Evolutionary conservation across 2,113 vertebrate genomes (phyloP).

Genomic region (Oncorhynchus masou): DNA sequence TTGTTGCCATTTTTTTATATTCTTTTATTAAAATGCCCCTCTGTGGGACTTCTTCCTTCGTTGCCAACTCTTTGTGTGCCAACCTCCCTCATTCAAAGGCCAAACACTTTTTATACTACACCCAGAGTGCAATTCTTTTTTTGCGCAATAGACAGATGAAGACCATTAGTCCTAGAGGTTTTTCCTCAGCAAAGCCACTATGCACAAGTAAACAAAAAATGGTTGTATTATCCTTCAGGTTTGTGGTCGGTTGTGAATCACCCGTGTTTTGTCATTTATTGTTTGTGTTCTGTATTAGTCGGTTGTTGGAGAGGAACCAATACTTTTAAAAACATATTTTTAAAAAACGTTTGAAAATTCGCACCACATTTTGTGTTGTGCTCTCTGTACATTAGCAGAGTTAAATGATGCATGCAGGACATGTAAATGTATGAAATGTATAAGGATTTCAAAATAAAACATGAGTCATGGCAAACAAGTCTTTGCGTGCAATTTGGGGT

Average conservation of each 20-base stretch:
- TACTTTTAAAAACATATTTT: background rate
- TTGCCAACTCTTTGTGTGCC: background rate
- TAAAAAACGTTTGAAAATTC: constrained; percentile 13
- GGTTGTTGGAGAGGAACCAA: background rate
- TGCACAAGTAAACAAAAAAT: constrained; percentile 2
- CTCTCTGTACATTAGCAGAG: constrained; percentile 20
- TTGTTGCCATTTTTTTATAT: background rate
- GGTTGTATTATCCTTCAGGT: background rate
- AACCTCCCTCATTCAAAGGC: background rate
- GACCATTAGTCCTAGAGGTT: background rate
- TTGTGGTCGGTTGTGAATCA: background rate
- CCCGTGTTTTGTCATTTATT: background rate
- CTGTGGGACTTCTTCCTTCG: background rate
- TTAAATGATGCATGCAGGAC: constrained; percentile 64
- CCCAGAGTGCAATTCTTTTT: background rate
- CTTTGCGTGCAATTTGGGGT: background rate
- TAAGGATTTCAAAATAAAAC: constrained; percentile 61
- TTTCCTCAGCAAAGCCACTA: constrained; percentile 10
- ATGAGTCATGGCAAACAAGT: constrained; percentile 32
- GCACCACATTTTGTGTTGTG: constrained; percentile 18
- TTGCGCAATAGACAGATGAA: constrained; percentile 1
- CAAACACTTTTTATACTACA: background rate
- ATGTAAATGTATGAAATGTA: constrained; percentile 55
- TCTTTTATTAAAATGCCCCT: background rate
- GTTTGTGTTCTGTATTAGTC: constrained; percentile 11